A percentile compares a stretch with the other conserved stretches of the same genome.
These are phyloP conservation scores for Microcebus lehilahytsara DNA, from an alignment of 2,113 vertebrate species.

Conservation along the genomic window DNA sequence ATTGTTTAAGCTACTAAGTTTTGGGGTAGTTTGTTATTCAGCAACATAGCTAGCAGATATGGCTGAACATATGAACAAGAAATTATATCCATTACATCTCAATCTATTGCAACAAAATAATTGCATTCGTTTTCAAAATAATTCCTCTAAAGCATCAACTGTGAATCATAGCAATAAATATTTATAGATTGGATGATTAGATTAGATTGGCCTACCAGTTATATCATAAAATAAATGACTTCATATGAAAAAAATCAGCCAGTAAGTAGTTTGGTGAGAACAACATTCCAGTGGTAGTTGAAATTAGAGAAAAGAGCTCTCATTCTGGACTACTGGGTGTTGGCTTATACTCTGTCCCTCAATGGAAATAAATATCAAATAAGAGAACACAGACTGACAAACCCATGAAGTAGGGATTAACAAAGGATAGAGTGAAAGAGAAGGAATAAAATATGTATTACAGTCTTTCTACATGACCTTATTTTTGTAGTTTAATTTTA, in stretches of 20 bases:
- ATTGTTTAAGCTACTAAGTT: not conserved
- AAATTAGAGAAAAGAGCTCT: conserved; percentile 24
- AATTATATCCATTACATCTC: not conserved
- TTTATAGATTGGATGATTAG: not conserved
- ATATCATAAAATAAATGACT: not conserved
- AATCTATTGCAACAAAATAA: not conserved
- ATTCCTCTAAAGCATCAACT: not conserved
- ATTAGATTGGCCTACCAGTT: not conserved
- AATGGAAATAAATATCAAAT: conserved; percentile 46
- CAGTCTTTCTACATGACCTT: not conserved
- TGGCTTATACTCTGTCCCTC: not conserved
- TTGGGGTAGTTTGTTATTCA: not conserved
- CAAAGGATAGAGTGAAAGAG: not conserved
- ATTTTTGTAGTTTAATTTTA: conserved; percentile 12
- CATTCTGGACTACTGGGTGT: not conserved
- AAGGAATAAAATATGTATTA: not conserved
- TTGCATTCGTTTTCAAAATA: not conserved
- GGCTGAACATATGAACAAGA: not conserved
- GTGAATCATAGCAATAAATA: not conserved
- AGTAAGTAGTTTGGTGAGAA: not conserved
- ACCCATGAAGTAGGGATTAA: not conserved
- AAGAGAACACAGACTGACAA: conserved; percentile 44
- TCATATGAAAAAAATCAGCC: conserved; percentile 28
- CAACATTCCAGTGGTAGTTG: not conserved
- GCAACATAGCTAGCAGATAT: not conserved